These are phyloP conservation scores for Hippocampus mohnikei DNA, from an alignment of 2,113 vertebrate genomes.

Conservation along the genomic window DNA sequence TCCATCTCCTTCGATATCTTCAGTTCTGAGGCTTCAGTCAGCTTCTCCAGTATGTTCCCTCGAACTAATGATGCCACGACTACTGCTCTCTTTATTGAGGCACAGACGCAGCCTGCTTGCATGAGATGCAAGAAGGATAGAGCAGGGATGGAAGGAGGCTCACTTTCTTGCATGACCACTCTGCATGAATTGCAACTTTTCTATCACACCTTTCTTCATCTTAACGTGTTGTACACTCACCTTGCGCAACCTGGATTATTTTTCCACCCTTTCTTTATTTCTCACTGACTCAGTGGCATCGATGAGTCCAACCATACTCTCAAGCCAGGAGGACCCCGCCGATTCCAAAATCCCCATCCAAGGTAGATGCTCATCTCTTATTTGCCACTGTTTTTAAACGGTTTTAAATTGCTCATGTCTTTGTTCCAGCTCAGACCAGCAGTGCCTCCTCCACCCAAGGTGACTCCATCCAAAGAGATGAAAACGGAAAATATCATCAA, in stretches of 20 bases:
- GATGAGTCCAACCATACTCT: constrained; percentile 83
- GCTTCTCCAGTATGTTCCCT: constrained; percentile 5
- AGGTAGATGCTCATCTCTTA: constrained; percentile 72
- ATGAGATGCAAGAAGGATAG: constrained; percentile 32
- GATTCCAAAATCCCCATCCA: constrained; percentile 93
- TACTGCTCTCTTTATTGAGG: constrained; percentile 26
- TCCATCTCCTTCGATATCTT: constrained; percentile 10
- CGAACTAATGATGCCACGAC: constrained; percentile 17
- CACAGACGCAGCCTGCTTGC: constrained; percentile 47
- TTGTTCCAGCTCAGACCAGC: constrained; percentile 84
- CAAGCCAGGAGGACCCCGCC: constrained; percentile 77
- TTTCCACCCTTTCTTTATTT: constrained; percentile 10
- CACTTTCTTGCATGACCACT: constrained; percentile 57
- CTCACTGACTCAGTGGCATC: constrained; percentile 54
- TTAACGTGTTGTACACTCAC: neutral
- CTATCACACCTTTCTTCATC: neutral
- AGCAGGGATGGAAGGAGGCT: constrained; percentile 3
- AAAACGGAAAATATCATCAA: constrained; percentile 96
- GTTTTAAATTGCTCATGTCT: neutral
- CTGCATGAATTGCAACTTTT: constrained; percentile 43
- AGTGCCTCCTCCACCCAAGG: constrained; percentile 94
- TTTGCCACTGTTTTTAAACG: neutral
- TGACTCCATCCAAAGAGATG: constrained; percentile 92
- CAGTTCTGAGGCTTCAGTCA: constrained; percentile 23
- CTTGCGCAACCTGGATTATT: constrained; percentile 3